Percentiles rank a stretch among this genome's conserved stretches.
Evolutionary conservation across 2,888 invertebrate species (phyloP).

Genomic region (Meteorus colon): DNA sequence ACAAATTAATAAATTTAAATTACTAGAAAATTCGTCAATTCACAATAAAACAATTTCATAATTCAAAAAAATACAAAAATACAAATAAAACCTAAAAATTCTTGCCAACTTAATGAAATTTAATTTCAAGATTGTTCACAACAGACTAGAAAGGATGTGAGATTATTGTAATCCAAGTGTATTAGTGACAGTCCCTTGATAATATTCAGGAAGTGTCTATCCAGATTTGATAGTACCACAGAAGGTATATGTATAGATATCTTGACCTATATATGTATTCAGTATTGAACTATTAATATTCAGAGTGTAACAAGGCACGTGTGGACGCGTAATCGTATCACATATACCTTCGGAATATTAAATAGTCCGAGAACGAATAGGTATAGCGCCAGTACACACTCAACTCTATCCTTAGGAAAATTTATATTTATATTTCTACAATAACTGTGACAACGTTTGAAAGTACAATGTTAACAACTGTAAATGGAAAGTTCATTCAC

Average conservation of each 20-base stretch:
- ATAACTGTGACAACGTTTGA: neutral
- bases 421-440: neutral
- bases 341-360: conserved; percentile 17
- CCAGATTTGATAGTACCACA: neutral
- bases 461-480: conserved; percentile 14
- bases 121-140: too few species aligned
- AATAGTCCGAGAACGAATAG: conserved; percentile 16
- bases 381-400: conserved; percentile 46
- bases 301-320: conserved; percentile 33
- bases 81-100: too few species aligned
- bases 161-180: neutral
- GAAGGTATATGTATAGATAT: neutral
- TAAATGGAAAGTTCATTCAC: conserved; percentile 28
- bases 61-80: too few species aligned
- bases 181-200: neutral
- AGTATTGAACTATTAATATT: conserved; percentile 29
- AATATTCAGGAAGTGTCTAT: neutral
- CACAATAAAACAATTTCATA: too few species aligned
- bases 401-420: neutral
- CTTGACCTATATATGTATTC: conserved; percentile 3
- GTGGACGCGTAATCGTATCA: conserved; percentile 49
- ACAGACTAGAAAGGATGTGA: too few species aligned
- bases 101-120: too few species aligned
- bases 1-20: too few species aligned
- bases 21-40: too few species aligned